Conservation (phyloP, 2,113 vertebrate genomes). For the Scomber japonicus region DNA sequence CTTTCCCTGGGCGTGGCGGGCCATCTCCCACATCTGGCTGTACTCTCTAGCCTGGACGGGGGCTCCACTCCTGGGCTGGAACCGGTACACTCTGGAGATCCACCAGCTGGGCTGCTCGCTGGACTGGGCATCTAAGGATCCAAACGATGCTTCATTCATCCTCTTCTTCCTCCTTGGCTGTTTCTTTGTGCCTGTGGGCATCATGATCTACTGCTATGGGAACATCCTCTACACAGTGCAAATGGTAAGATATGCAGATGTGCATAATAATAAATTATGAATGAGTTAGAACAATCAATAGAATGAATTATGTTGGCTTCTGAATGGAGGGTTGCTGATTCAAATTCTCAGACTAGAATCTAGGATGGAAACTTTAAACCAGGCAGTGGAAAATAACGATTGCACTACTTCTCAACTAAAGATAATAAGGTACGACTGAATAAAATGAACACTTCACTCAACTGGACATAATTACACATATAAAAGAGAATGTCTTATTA, state of each 20-base stretch:
- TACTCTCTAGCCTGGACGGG: conserved; percentile 95
- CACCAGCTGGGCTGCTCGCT: conserved; percentile 91
- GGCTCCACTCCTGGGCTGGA: conserved; percentile 94
- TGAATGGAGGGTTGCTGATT: conserved; percentile 10
- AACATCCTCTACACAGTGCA: conserved; percentile 92
- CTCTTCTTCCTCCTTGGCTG: conserved; percentile 93
- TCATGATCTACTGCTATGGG: conserved; percentile 95
- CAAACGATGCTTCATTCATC: conserved; percentile 91
- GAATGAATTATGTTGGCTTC: background rate
- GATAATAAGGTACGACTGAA: background rate
- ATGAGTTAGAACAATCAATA: background rate
- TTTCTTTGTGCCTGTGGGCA: conserved; percentile 89
- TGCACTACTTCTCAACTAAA: background rate
- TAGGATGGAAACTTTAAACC: background rate
- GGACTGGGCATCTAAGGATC: conserved; percentile 92
- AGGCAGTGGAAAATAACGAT: too few species aligned
- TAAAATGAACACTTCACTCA: background rate
- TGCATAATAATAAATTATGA: conserved; percentile 7
- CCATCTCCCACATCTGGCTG: conserved; percentile 93
- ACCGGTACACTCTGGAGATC: conserved; percentile 91
- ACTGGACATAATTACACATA: background rate
- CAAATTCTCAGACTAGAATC: background rate
- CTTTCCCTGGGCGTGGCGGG: conserved; percentile 92
- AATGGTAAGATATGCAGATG: conserved; percentile 86
- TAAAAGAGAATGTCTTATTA: too few species aligned